Evolutionary conservation across 2,113 vertebrate species (phyloP).

Genomic region (Oriolus oriolus): DNA sequence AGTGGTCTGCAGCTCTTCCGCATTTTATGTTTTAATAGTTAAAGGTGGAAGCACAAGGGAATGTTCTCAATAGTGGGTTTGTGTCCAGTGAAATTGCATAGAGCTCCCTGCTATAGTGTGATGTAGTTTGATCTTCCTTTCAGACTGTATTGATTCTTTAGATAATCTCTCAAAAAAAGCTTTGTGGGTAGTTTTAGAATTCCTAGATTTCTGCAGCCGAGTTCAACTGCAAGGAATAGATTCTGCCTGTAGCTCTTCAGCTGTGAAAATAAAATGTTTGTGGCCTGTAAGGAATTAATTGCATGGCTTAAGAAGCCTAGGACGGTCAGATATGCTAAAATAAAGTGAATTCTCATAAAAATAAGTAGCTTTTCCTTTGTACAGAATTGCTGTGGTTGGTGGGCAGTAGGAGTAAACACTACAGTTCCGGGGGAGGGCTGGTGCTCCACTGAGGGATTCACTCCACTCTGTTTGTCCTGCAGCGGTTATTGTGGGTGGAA

Average conservation of each 20-base stretch:
- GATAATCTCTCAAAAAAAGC: not conserved
- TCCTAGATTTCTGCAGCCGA: not conserved
- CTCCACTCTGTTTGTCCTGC: conserved; percentile 2
- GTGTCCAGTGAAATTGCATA: not conserved
- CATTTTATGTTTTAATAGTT: not conserved
- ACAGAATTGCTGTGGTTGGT: not conserved
- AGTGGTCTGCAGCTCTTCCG: not conserved
- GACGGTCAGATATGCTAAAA: not conserved
- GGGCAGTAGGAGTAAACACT: not conserved
- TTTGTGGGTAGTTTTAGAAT: not conserved
- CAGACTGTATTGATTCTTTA: not conserved
- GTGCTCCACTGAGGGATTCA: not conserved
- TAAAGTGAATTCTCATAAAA: not conserved
- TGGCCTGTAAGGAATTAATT: not conserved
- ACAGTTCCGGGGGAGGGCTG: not conserved
- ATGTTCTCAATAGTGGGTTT: not conserved
- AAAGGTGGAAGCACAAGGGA: not conserved
- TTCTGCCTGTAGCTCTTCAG: not conserved
- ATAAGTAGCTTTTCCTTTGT: not conserved
- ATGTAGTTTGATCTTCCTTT: not conserved
- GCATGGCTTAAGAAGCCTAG: not conserved
- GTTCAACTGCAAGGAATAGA: not conserved
- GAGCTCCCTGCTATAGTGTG: not conserved
- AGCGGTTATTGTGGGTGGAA: conserved; percentile 96
- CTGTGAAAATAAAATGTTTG: not conserved